Conservation (phyloP, 2,797 vertebrate genomes). For the Prunella strophiata region DNA sequence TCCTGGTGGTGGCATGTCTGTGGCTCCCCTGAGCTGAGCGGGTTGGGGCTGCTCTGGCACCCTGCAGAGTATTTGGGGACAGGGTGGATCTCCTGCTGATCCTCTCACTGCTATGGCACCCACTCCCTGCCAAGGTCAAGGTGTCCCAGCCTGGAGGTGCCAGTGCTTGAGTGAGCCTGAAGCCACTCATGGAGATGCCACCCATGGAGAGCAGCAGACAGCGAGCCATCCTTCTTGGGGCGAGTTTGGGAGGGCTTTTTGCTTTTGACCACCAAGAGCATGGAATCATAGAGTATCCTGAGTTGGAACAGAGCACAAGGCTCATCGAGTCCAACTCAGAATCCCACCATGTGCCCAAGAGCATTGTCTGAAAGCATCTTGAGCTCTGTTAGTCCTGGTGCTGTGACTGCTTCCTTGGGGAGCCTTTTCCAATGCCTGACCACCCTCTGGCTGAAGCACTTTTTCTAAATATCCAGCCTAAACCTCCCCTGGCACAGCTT, state of each 20-base stretch:
- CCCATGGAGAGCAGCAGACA: neutral
- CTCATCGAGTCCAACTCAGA: rapidly evolving
- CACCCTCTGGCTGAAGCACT: neutral
- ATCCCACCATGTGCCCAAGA: neutral
- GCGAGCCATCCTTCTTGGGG: rapidly evolving
- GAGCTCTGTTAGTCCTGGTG: neutral
- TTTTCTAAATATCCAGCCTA: neutral
- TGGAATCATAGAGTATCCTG: neutral
- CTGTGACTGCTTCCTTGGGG: neutral
- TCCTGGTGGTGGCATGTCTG: rapidly evolving
- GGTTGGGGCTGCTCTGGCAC: neutral
- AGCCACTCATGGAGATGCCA: neutral
- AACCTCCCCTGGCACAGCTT: neutral
- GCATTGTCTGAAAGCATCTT: neutral
- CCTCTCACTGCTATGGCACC: neutral
- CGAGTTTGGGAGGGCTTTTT: neutral
- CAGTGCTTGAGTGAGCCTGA: neutral
- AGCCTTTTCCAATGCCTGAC: neutral
- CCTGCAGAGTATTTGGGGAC: neutral
- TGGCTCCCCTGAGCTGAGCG: neutral
- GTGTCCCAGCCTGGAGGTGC: neutral
- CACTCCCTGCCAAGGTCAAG: rapidly evolving
- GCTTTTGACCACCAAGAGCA: neutral
- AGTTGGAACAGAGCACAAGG: neutral
- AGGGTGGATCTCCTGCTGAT: neutral